Percentiles rank a stretch among this genome's conserved stretches.
phyloP scores from a whole-genome alignment of 2,888 invertebrate genomes.

The Amblyteles armatorius region DNA sequence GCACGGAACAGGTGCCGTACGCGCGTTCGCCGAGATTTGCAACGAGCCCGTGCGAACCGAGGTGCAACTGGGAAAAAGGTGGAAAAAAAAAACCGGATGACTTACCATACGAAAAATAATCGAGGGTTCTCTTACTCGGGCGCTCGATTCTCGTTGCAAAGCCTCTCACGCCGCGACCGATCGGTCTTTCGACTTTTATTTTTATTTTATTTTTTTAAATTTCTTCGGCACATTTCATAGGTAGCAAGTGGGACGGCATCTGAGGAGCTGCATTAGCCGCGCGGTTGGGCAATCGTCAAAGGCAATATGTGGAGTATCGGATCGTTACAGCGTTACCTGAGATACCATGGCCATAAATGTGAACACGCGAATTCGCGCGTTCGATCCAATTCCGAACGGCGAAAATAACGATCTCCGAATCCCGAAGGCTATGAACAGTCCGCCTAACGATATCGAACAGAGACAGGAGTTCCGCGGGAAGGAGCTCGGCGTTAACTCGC shows the following conservation, averaged over 20 bases:
- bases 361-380: neutral
- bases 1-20: neutral
- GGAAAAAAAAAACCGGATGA: neutral
- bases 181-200: neutral
- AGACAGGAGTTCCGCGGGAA: neutral
- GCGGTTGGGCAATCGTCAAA: neutral
- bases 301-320: neutral
- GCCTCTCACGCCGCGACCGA: neutral
- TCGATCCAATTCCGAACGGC: constrained; percentile 13
- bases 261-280: neutral
- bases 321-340: neutral
- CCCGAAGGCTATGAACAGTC: neutral
- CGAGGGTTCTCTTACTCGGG: constrained; percentile 2
- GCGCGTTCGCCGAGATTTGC: neutral
- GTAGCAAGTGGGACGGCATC: neutral
- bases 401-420: constrained; percentile 20
- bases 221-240: neutral
- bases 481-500: constrained; percentile 10
- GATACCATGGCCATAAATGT: neutral
- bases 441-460: no score
- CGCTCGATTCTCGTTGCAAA: constrained; percentile 14
- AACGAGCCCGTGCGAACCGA: constrained; percentile 13
- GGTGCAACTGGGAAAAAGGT: neutral
- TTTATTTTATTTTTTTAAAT: neutral
- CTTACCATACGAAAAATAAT: neutral